Evolutionary conservation across 2,797 vertebrate species (phyloP).

Genomic region (Lutjanus argentimaculatus): DNA sequence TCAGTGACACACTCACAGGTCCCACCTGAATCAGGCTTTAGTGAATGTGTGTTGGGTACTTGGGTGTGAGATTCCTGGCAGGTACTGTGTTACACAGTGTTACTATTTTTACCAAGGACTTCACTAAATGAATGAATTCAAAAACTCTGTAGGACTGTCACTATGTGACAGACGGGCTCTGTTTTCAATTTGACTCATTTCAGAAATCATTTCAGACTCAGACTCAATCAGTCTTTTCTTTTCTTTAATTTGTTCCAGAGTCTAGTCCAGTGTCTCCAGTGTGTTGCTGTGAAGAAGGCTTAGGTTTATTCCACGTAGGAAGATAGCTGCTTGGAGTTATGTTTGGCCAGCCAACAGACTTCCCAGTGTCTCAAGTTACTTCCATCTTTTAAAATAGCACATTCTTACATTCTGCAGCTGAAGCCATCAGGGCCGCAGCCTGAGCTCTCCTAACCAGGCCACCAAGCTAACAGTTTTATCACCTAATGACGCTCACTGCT

Average conservation of each 20-base stretch:
- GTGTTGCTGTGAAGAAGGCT: constrained; percentile 16
- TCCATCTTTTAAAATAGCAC: constrained; percentile 86
- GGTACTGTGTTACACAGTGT: not conserved
- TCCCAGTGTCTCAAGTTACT: constrained; percentile 82
- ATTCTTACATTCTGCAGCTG: constrained; percentile 74
- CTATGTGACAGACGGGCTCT: not conserved
- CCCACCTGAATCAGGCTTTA: not conserved
- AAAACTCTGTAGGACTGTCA: not conserved
- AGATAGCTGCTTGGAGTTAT: constrained; percentile 69
- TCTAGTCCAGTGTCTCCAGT: not conserved
- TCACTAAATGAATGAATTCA: not conserved
- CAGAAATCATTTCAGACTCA: not conserved
- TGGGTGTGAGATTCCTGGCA: not conserved
- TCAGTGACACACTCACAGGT: too few species aligned
- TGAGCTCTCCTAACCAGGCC: constrained; percentile 36
- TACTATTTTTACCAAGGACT: not conserved
- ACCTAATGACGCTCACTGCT: not conserved
- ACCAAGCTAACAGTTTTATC: constrained; percentile 29
- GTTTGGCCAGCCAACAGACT: constrained; percentile 73
- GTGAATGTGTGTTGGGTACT: not conserved
- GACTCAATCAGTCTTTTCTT: not conserved
- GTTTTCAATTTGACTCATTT: not conserved
- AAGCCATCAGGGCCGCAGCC: constrained; percentile 46
- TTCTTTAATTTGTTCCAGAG: not conserved
- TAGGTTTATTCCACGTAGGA: constrained; percentile 50